Conservation (phyloP, 2,888 invertebrate genomes). For the Lumbricus terrestris region DNA sequence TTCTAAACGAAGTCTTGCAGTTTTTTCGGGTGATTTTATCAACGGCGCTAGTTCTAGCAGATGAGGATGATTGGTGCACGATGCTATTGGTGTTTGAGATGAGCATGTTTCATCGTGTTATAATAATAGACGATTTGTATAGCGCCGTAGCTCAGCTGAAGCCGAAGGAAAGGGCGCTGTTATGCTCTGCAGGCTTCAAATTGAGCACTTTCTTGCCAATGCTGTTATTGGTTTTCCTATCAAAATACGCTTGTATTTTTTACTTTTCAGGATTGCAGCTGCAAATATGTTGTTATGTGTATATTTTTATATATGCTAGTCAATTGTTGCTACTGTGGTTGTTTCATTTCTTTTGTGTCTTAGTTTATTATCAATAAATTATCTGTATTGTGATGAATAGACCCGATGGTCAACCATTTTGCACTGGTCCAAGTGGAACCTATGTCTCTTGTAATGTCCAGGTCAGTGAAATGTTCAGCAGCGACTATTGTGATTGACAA, state of each 20-base stretch:
- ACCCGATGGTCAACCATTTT: slow-evolving; percentile 19
- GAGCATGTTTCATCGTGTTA: background rate
- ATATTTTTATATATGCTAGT: too few species aligned
- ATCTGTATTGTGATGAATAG: background rate
- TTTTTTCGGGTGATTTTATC: background rate
- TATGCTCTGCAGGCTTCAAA: background rate
- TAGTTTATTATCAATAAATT: background rate
- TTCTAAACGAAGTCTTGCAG: background rate
- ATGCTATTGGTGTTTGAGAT: background rate
- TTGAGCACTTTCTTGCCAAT: background rate
- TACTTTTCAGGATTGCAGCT: background rate
- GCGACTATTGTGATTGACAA: too few species aligned
- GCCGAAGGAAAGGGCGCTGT: too few species aligned
- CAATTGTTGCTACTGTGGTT: too few species aligned
- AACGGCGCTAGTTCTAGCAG: background rate
- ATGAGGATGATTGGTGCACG: background rate
- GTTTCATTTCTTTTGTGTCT: background rate
- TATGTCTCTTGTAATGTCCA: slow-evolving; percentile 34
- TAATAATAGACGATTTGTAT: too few species aligned
- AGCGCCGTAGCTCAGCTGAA: too few species aligned
- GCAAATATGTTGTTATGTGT: background rate
- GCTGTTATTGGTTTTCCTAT: background rate
- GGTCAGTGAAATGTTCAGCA: slow-evolving; percentile 17
- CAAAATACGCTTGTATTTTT: background rate
- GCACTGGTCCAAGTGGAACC: slow-evolving; percentile 24